Evolutionary conservation across 2,888 invertebrate species (phyloP).

Genomic region (Rhopalosiphum nymphaeae): DNA sequence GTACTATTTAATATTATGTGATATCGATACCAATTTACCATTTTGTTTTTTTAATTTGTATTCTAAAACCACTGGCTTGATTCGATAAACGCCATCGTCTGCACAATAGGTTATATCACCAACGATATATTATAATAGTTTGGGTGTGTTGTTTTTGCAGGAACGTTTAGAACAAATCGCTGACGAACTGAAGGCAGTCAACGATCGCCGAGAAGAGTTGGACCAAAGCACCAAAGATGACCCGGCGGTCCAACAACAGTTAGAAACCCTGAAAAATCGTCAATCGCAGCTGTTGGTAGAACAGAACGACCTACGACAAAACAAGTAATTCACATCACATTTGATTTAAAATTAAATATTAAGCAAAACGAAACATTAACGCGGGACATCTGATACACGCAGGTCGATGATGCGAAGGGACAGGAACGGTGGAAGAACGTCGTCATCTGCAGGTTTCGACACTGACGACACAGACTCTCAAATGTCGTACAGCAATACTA

Average conservation of each 20-base stretch:
- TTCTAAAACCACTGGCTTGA: background rate
- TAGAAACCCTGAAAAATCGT: constrained; percentile 68
- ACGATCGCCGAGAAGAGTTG: constrained; percentile 71
- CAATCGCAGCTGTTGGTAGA: constrained; percentile 65
- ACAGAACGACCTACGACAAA: constrained; percentile 55
- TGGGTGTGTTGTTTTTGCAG: constrained; percentile 67
- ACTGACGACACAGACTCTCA: constrained; percentile 82
- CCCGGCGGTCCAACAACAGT: constrained; percentile 70
- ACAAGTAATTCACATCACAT: constrained; percentile 27
- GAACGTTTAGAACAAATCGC: constrained; percentile 72
- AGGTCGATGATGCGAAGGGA: constrained; percentile 41
- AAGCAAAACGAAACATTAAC: background rate
- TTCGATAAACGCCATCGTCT: background rate
- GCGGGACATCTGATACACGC: background rate
- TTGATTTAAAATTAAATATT: background rate
- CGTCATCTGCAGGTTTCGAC: constrained; percentile 69
- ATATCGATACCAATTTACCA: background rate
- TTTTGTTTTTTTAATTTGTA: background rate
- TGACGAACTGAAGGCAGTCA: constrained; percentile 71
- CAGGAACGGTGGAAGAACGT: constrained; percentile 8
- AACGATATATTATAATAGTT: background rate
- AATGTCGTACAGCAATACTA: constrained; percentile 83
- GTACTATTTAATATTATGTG: background rate
- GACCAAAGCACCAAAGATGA: constrained; percentile 70
- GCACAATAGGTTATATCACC: background rate